A percentile compares a stretch with the other conserved stretches of the same genome.
Evolutionary conservation across 2,113 vertebrate species (phyloP).

Genomic region (Macrotus californicus): DNA sequence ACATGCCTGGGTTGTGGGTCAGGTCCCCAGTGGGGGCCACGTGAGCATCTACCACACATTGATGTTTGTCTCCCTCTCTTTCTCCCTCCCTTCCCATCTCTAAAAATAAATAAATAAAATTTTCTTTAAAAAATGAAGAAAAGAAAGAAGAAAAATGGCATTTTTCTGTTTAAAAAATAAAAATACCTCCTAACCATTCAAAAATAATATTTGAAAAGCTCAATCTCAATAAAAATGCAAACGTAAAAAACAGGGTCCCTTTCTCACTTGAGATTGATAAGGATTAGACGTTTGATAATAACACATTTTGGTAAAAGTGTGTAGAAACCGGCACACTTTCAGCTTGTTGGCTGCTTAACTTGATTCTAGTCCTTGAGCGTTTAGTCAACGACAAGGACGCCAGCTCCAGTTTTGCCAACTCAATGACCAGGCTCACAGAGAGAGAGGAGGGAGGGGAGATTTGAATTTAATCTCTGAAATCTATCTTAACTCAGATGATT

Average conservation of each 20-base stretch:
- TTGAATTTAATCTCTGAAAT: background rate
- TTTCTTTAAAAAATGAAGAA: no score
- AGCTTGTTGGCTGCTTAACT: background rate
- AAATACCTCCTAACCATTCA: background rate
- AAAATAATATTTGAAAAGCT: background rate
- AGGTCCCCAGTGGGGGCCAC: no score
- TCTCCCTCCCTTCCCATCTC: no score
- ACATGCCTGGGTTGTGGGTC: no score
- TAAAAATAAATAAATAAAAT: no score
- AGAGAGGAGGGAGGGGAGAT: background rate
- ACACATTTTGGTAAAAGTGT: background rate
- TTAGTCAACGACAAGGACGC: background rate
- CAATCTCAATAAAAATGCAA: background rate
- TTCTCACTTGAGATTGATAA: background rate
- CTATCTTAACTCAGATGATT: background rate
- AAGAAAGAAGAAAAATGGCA: no score
- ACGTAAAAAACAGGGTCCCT: background rate
- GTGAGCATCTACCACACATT: no score
- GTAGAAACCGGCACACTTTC: background rate
- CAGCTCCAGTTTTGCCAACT: background rate
- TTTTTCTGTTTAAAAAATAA: background rate
- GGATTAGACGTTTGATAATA: background rate
- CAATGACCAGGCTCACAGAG: background rate
- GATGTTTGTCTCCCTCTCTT: no score
- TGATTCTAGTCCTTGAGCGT: background rate